Evolutionary conservation across 2,113 vertebrate genomes (phyloP).

Genomic region (Actinemys pallida): DNA sequence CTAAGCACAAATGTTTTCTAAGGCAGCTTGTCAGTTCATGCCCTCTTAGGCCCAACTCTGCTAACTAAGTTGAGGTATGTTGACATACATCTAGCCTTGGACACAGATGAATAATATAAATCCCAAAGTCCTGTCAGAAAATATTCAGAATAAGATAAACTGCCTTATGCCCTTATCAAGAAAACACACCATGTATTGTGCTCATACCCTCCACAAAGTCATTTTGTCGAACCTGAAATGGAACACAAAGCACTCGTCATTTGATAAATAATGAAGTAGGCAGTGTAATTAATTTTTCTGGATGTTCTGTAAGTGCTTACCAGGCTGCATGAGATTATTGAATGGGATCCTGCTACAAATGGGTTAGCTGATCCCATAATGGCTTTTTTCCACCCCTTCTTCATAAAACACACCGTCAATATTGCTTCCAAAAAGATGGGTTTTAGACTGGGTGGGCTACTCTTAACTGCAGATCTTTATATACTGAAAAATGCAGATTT

Average conservation of each 20-base stretch:
- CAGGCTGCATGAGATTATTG: slow-evolving; percentile 16
- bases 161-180: slow-evolving; percentile 24
- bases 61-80: neutral
- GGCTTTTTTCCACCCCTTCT: neutral
- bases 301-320: slow-evolving; percentile 24
- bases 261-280: slow-evolving; percentile 57
- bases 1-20: neutral
- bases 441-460: slow-evolving; percentile 22
- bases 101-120: slow-evolving; percentile 46
- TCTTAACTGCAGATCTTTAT: slow-evolving; percentile 19
- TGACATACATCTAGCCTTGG: neutral
- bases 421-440: slow-evolving; percentile 45
- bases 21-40: neutral
- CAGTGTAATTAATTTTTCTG: slow-evolving; percentile 47
- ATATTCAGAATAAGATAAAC: neutral
- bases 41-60: neutral
- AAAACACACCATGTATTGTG: neutral
- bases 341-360: slow-evolving; percentile 31
- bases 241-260: slow-evolving; percentile 17
- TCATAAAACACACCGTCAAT: slow-evolving; percentile 31
- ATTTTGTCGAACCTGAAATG: slow-evolving; percentile 41
- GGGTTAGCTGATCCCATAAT: neutral
- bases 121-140: neutral
- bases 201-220: slow-evolving; percentile 43
- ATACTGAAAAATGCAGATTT: slow-evolving; percentile 20